A percentile compares a stretch with the other conserved stretches of the same genome.
Conservation (phyloP, 2,888 invertebrate species). For the Tethea ocularis region DNA sequence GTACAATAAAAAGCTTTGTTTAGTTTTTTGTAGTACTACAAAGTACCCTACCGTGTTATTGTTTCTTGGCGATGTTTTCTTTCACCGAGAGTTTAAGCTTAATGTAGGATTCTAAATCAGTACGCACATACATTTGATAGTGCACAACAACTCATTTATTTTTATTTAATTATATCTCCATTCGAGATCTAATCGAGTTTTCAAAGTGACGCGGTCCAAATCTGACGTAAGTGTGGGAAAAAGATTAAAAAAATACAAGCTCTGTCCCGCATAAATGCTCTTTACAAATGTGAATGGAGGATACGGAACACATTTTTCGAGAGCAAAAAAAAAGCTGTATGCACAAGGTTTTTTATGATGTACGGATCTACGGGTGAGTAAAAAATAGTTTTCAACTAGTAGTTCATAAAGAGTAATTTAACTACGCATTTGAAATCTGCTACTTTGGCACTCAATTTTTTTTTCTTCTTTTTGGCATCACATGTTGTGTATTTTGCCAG, state of each 20-base stretch:
- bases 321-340: neutral
- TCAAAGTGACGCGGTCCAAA: conserved; percentile 25
- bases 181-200: neutral
- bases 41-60: too few relatives aligned
- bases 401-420: neutral
- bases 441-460: too few relatives aligned
- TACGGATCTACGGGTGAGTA: neutral
- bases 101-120: too few relatives aligned
- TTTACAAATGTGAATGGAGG: conserved; percentile 36
- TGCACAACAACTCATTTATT: neutral
- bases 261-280: conserved; percentile 39
- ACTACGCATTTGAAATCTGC: too few relatives aligned
- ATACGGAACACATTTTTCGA: conserved; percentile 31
- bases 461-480: too few relatives aligned
- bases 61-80: too few relatives aligned
- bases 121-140: too few relatives aligned
- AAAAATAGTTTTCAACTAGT: neutral
- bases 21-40: too few relatives aligned
- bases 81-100: too few relatives aligned
- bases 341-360: neutral
- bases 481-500: too few relatives aligned
- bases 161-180: neutral
- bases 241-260: conserved; percentile 33
- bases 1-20: too few relatives aligned
- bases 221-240: conserved; percentile 40